Evolutionary conservation across 1,140 invertebrate genomes (phyloP).

Genomic region (Zeugodacus cucurbitae): DNA sequence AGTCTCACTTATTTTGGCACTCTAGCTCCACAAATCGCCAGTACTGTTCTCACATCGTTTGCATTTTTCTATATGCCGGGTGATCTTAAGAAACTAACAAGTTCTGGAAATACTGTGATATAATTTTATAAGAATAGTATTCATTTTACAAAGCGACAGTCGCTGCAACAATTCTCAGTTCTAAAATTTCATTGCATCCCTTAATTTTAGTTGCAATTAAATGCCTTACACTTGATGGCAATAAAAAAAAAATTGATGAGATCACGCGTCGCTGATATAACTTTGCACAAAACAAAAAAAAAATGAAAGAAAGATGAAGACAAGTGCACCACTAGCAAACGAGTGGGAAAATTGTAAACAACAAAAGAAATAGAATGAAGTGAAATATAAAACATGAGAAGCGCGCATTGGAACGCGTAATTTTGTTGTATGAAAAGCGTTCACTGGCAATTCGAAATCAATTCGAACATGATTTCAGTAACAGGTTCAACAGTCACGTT

Average conservation of each 20-base stretch:
- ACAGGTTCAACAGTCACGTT: slow-evolving; percentile 28
- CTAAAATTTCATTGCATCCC: neutral
- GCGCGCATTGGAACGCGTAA: neutral
- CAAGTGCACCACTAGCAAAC: neutral
- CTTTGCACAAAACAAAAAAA: neutral
- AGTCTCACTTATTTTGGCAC: too few species aligned
- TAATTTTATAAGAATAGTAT: too few species aligned
- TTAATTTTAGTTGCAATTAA: neutral
- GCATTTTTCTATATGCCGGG: too few species aligned
- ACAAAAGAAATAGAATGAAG: neutral
- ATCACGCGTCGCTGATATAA: neutral
- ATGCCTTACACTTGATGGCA: neutral
- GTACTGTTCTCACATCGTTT: too few species aligned
- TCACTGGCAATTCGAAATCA: neutral
- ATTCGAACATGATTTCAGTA: neutral
- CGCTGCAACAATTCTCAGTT: neutral
- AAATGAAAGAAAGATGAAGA: neutral
- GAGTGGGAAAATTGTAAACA: neutral
- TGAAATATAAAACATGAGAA: neutral
- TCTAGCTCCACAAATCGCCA: too few species aligned
- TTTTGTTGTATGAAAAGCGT: neutral
- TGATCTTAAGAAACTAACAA: too few species aligned
- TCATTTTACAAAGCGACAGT: neutral
- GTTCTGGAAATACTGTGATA: too few species aligned
- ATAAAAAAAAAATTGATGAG: neutral